Base-by-base conservation (phyloP, 2,113 vertebrate species). In the Tetrax tetrax region DNA sequence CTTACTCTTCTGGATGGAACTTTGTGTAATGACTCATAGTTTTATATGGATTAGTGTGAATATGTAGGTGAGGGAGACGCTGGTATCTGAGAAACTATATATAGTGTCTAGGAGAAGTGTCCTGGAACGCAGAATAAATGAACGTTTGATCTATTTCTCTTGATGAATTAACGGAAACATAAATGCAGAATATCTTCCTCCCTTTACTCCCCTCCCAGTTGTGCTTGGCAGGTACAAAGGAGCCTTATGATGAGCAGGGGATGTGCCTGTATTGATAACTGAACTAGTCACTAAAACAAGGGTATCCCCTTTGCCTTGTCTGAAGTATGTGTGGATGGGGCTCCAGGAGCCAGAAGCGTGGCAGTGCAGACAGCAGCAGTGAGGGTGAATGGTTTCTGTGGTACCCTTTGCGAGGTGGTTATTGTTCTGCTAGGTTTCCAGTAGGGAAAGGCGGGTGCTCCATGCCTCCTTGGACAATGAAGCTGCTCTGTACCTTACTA, bases 1-100 rank as follows among this genome's bases (percentile, higher is more conserved):
- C 89, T 91, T 96, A 89, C 77, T 97, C 81, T 96, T 96, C 89
- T 97, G 89, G 89, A 91, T 96, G 94, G 92, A 96, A 96, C 94
- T 95, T 96, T 84, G 86, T 93, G 74, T 92, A 89, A 43, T 96
- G 96, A 97, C 83, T 97, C 96, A 96, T 71, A 93, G 53, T 95
- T 97, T 95, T 96, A 72, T 94, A 91, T 91, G 94, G 90, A 95
- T 96, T 92, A 89, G 83, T 93, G 77, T 89, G 92, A 96, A 54
- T 83, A 95, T 96, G 95, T 96, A 95, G 95, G 96, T 96, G 96
- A 95, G 70, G 72, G 86, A 96, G 90, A 95, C 16, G 12, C 77
- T 91, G 65, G 87, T 93, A 96, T 94, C 83, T 95, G 77, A 93
- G 72, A 69, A 93, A 61, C 91, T 96, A 78, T 95, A 84, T 95